Conservation (phyloP, 2,888 invertebrate species). For the Agonum fuliginosum region DNA sequence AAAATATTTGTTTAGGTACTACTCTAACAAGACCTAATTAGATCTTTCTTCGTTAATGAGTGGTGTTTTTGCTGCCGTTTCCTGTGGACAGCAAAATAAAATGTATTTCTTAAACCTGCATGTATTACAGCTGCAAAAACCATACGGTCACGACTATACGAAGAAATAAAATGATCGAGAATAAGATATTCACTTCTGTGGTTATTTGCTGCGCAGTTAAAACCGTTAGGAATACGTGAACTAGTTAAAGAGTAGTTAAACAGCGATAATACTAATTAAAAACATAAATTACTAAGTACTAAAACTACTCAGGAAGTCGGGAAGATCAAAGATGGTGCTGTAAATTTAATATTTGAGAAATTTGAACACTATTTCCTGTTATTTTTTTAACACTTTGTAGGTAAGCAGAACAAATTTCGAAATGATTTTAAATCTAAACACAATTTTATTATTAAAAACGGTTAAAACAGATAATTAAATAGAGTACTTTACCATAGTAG, state of each 20-base stretch:
- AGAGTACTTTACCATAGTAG: too few relatives aligned
- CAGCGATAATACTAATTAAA: constrained; percentile 5
- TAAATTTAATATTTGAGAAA: background rate
- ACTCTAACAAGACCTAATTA: too few relatives aligned
- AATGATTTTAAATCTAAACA: too few relatives aligned
- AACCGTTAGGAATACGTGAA: background rate
- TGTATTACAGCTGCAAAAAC: constrained; percentile 1
- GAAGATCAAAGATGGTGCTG: background rate
- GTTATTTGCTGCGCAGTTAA: background rate
- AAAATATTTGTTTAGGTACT: too few relatives aligned
- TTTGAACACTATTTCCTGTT: background rate
- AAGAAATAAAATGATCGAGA: constrained; percentile 1
- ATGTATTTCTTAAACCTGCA: background rate
- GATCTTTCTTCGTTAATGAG: background rate
- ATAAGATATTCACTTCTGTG: background rate
- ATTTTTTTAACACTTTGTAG: too few relatives aligned
- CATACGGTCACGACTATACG: constrained; percentile 5
- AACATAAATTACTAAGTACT: background rate
- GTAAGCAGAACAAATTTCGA: too few relatives aligned
- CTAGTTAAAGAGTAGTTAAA: background rate
- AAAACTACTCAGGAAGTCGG: background rate
- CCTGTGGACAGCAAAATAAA: background rate
- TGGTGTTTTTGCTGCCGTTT: background rate
- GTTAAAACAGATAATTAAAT: too few relatives aligned
- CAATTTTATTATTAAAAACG: too few relatives aligned